Conservation (phyloP, 2,888 invertebrate species). For the Amblyteles armatorius region DNA sequence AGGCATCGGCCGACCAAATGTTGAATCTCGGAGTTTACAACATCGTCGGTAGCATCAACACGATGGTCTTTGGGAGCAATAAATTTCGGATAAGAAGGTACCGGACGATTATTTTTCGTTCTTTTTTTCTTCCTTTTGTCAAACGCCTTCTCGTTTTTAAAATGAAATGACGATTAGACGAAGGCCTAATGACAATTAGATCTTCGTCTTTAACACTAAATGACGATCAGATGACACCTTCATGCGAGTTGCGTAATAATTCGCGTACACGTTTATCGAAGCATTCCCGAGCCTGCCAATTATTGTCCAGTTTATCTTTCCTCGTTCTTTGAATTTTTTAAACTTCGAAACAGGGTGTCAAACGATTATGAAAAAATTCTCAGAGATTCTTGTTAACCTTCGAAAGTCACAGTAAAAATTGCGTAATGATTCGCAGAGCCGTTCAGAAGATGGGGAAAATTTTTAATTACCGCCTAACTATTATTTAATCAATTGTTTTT, state of each 20-base stretch:
- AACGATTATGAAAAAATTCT: not conserved
- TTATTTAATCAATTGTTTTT: not conserved
- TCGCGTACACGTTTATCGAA: not conserved
- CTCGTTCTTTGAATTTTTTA: not conserved
- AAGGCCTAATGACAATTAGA: not conserved
- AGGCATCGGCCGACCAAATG: constrained; percentile 74
- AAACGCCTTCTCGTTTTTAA: too few relatives aligned
- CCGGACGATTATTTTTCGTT: constrained; percentile 25
- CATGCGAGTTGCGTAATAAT: not conserved
- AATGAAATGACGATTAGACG: too few relatives aligned
- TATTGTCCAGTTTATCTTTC: not conserved
- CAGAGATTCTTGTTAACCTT: not conserved
- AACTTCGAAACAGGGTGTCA: not conserved
- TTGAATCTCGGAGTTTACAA: constrained; percentile 81
- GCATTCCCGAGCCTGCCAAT: not conserved
- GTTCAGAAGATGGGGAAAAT: not conserved
- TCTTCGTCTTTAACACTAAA: not conserved
- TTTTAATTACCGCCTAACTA: not conserved
- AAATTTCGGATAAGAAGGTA: constrained; percentile 87
- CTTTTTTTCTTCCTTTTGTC: not conserved
- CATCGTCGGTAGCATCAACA: constrained; percentile 80
- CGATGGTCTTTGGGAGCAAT: constrained; percentile 85
- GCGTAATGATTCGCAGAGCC: not conserved
- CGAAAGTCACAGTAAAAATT: not conserved
- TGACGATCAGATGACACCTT: not conserved